Conservation (phyloP, 2,797 vertebrate species). For the Parauchenoglanis ngamensis region DNA sequence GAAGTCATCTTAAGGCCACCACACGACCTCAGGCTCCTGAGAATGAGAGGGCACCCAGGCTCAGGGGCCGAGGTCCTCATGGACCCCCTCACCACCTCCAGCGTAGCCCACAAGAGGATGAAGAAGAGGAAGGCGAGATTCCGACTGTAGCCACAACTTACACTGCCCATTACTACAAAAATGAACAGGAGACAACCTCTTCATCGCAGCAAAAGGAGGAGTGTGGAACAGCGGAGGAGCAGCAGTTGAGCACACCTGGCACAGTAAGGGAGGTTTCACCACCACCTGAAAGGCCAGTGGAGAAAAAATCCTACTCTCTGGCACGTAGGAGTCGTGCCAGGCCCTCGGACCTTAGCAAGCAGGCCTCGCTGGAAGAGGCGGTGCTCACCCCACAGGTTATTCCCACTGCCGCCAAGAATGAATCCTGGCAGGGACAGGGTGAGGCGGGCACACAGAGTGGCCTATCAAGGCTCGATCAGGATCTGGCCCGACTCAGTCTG, state of each 20-base stretch:
- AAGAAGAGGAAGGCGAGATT: conserved; percentile 59
- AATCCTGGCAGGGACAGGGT: conserved; percentile 74
- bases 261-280: conserved; percentile 67
- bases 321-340: conserved; percentile 89
- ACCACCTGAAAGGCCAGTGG: conserved; percentile 82
- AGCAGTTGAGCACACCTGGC: not conserved
- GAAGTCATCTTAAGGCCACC: conserved; percentile 42
- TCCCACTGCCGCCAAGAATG: conserved; percentile 65
- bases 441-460: conserved; percentile 58
- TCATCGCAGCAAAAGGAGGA: conserved; percentile 75
- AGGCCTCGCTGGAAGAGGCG: conserved; percentile 79
- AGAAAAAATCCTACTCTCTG: conserved; percentile 93
- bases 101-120: conserved; percentile 57
- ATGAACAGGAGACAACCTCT: conserved; percentile 51
- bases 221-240: conserved; percentile 49
- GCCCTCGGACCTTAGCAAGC: conserved; percentile 83
- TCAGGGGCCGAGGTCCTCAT: conserved; percentile 55
- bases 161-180: conserved; percentile 58
- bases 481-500: conserved; percentile 84
- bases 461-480: conserved; percentile 84
- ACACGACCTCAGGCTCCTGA: conserved; percentile 49
- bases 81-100: conserved; percentile 60
- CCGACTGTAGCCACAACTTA: conserved; percentile 48
- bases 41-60: conserved; percentile 53
- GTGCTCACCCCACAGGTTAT: conserved; percentile 63